Percentiles rank a stretch among this genome's conserved stretches.
Conservation (phyloP, 1,140 invertebrate species). For the Tetragnatha versicolor region DNA sequence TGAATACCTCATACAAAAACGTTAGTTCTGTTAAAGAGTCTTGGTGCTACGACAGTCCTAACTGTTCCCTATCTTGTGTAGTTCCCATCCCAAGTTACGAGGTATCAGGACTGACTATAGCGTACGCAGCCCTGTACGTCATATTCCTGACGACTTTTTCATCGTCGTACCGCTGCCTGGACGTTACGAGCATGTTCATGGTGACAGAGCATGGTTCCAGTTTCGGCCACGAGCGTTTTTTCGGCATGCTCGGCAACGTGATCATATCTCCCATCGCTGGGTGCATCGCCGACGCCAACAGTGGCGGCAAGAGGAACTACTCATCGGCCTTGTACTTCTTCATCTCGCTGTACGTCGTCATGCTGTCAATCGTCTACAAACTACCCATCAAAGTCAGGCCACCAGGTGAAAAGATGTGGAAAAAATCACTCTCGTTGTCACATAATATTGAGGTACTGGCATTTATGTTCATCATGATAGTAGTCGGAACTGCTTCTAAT, state of each 20-base stretch:
- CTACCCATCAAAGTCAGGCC: not conserved
- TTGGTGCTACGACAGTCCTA: too few species aligned
- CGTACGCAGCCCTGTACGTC: not conserved
- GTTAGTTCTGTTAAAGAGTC: too few species aligned
- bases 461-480: conserved; percentile 5
- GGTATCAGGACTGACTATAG: not conserved
- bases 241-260: not conserved
- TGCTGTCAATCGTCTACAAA: not conserved
- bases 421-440: conserved; percentile 6
- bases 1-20: too few species aligned
- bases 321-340: conserved; percentile 19
- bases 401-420: conserved; percentile 32
- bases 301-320: conserved; percentile 3
- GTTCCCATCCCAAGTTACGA: not conserved
- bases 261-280: not conserved
- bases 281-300: not conserved
- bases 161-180: conserved; percentile 8
- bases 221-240: conserved; percentile 29
- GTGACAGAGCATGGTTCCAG: conserved; percentile 30
- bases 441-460: conserved; percentile 17
- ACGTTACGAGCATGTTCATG: conserved; percentile 25
- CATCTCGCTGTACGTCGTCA: not conserved
- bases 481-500: conserved; percentile 8
- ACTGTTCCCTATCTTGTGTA: too few species aligned
- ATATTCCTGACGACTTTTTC: conserved; percentile 3